A percentile compares a stretch with the other conserved stretches of the same genome.
These are phyloP conservation scores for Halocaridina rubra DNA, from an alignment of 2,888 invertebrate genomes.

Conservation along the genomic window DNA sequence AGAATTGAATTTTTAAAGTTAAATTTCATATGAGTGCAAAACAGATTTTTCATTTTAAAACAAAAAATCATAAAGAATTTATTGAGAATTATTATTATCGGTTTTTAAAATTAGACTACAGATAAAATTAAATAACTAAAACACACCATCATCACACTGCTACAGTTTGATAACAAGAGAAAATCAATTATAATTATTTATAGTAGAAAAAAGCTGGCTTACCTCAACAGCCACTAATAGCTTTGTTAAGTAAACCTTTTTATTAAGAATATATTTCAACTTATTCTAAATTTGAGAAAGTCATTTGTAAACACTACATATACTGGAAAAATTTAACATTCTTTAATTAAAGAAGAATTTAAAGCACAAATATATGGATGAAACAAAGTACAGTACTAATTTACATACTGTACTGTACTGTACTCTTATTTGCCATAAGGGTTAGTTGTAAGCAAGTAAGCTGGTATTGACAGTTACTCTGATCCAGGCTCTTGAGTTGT, in stretches of 20 bases:
- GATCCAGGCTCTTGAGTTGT: not conserved
- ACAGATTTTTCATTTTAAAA: too few relatives aligned
- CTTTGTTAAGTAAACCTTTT: slow-evolving; percentile 56
- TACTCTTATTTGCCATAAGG: not conserved
- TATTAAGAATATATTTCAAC: slow-evolving; percentile 44
- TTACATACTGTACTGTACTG: not conserved
- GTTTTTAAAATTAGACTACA: too few relatives aligned
- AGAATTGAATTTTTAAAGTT: slow-evolving; percentile 7
- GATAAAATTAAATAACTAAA: too few relatives aligned
- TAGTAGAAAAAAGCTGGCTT: slow-evolving; percentile 50
- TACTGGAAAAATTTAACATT: not conserved
- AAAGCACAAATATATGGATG: too few relatives aligned
- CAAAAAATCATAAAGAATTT: too few relatives aligned
- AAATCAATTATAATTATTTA: slow-evolving; percentile 20
- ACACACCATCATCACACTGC: too few relatives aligned
- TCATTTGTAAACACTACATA: not conserved
- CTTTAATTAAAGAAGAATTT: too few relatives aligned
- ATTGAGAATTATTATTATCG: too few relatives aligned
- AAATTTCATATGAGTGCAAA: not conserved
- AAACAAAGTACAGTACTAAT: not conserved
- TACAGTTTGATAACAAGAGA: not conserved
- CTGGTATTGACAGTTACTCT: not conserved
- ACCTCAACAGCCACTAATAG: slow-evolving; percentile 54
- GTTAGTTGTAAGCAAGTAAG: not conserved
- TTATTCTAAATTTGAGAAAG: slow-evolving; percentile 19